Percentiles rank a stretch among this genome's conserved stretches.
These are phyloP conservation scores for Globodera ellingtonae DNA, from an alignment of 1,140 invertebrate genomes.

Conservation along the genomic window DNA sequence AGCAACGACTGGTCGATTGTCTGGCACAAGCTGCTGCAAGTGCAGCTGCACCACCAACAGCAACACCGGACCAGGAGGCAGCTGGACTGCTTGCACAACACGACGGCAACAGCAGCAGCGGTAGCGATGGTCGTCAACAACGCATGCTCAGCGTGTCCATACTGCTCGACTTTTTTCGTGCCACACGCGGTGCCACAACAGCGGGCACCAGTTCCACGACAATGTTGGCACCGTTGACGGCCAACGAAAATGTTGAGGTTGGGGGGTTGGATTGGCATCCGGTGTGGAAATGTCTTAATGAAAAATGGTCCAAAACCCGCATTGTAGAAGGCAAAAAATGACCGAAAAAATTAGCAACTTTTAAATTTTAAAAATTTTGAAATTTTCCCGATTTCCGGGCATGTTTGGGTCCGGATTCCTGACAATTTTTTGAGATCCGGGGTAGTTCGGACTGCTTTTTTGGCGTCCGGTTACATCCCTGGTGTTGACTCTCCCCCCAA, in stretches of 20 bases:
- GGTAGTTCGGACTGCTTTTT: too few relatives aligned
- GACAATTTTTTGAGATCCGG: too few relatives aligned
- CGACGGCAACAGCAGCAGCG: conserved; percentile 56
- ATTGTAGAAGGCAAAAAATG: too few relatives aligned
- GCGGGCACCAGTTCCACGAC: conserved; percentile 74
- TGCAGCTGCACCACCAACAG: conserved; percentile 52
- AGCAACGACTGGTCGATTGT: conserved; percentile 75
- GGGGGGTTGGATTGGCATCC: not conserved
- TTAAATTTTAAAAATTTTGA: too few relatives aligned
- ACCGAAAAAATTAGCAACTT: too few relatives aligned
- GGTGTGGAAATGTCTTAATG: not conserved
- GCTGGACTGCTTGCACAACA: too few relatives aligned
- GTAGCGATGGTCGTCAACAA: conserved; percentile 54
- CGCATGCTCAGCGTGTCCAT: conserved; percentile 76
- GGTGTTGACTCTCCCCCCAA: too few relatives aligned
- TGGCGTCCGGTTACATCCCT: too few relatives aligned
- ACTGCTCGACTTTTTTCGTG: conserved; percentile 85
- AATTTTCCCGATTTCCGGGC: too few relatives aligned
- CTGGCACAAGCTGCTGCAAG: conserved; percentile 58
- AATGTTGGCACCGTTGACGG: conserved; percentile 73
- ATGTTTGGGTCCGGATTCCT: too few relatives aligned
- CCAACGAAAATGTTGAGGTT: conserved; percentile 25
- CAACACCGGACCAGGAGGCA: conserved; percentile 29
- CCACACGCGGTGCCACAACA: conserved; percentile 77
- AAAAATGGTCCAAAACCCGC: too few relatives aligned